Evolutionary conservation across 2,888 invertebrate genomes (phyloP).

Genomic region (Choristoneura rosaceana): DNA sequence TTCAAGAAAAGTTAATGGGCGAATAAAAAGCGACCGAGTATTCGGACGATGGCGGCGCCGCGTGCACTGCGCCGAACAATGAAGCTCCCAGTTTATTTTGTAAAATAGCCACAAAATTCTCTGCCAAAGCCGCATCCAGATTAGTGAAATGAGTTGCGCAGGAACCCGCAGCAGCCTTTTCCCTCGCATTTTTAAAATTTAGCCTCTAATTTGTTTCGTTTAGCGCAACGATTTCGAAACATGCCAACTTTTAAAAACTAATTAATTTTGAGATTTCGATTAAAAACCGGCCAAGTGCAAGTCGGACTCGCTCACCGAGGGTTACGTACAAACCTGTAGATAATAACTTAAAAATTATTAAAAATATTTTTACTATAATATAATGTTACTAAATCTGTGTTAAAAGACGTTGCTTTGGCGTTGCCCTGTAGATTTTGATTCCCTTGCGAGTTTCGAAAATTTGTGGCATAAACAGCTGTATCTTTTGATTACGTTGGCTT

Average conservation of each 20-base stretch:
- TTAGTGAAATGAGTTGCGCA: slow-evolving; percentile 35
- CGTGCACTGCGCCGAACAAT: slow-evolving; percentile 2
- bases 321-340: too few relatives aligned
- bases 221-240: slow-evolving; percentile 5
- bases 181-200: slow-evolving; percentile 29
- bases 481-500: too few relatives aligned
- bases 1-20: slow-evolving; percentile 19
- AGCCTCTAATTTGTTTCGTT: slow-evolving; percentile 27
- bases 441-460: too few relatives aligned
- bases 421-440: too few relatives aligned
- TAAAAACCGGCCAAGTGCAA: too few relatives aligned
- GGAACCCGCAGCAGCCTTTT: background rate
- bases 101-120: slow-evolving; percentile 27
- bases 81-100: slow-evolving; percentile 15
- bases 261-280: background rate
- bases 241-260: background rate
- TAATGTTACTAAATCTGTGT: too few relatives aligned
- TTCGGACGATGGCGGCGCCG: background rate
- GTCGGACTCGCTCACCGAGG: too few relatives aligned
- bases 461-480: too few relatives aligned
- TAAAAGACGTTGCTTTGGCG: too few relatives aligned
- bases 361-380: too few relatives aligned
- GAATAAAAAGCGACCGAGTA: slow-evolving; percentile 20
- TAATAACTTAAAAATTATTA: too few relatives aligned
- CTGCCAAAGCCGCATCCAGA: slow-evolving; percentile 25